Conservation (phyloP, 2,113 vertebrate species). For the Mellivora capensis region DNA sequence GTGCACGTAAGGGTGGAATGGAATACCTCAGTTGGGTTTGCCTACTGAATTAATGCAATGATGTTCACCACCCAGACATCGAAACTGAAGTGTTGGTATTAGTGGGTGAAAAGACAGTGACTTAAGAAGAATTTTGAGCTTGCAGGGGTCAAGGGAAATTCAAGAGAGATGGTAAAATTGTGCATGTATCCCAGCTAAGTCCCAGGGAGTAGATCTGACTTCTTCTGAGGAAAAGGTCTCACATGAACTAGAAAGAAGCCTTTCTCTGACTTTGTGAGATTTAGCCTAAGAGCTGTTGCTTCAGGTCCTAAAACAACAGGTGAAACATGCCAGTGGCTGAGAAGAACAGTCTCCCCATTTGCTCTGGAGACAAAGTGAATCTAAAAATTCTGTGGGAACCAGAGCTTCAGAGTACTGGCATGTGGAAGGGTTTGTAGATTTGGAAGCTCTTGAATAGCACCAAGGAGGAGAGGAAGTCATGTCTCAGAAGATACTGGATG, state of each 20-base stretch:
- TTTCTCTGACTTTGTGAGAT: not conserved
- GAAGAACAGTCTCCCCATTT: not conserved
- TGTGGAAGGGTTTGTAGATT: not conserved
- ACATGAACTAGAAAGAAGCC: not conserved
- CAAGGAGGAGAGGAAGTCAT: not conserved
- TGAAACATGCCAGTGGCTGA: not conserved
- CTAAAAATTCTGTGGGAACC: not conserved
- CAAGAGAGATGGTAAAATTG: not conserved
- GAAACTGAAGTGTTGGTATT: not conserved
- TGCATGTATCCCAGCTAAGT: not conserved
- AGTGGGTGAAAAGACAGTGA: not conserved
- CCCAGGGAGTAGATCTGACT: not conserved
- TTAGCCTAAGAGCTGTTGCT: not conserved
- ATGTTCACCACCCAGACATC: not conserved
- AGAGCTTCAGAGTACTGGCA: not conserved
- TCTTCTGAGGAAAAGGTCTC: not conserved
- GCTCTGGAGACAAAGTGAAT: not conserved
- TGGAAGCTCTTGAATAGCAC: not conserved
- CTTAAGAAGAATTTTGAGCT: not conserved
- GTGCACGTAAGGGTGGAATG: not conserved
- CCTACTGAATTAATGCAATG: not conserved
- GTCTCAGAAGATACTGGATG: not conserved
- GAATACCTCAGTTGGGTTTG: not conserved
- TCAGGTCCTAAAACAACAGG: not conserved
- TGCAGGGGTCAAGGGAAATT: not conserved